Conservation (phyloP, 30 jellyfish, hydroid and myxozoan genomes). For the Mastigias papua region DNA sequence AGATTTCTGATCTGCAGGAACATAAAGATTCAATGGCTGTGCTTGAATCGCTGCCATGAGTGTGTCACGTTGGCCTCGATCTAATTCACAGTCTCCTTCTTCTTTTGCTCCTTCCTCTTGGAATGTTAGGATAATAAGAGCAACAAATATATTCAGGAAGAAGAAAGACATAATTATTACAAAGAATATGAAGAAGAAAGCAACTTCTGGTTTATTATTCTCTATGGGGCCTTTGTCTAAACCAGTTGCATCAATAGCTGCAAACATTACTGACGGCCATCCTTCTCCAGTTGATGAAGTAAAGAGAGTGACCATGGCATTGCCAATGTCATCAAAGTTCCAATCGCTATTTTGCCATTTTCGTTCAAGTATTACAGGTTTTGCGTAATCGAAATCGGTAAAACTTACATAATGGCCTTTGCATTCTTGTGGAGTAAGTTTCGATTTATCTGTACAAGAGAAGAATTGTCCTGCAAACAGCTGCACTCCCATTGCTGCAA, state of each 20-base stretch:
- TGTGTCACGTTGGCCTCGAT: constrained; percentile 85
- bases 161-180: constrained; percentile 86
- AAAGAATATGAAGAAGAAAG: constrained; percentile 71
- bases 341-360: constrained; percentile 68
- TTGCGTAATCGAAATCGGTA: constrained; percentile 49
- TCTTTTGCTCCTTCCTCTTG: constrained; percentile 87
- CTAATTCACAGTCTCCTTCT: constrained; percentile 80
- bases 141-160: constrained; percentile 86
- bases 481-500: constrained; percentile 89
- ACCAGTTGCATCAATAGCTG: constrained; percentile 78
- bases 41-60: constrained; percentile 75
- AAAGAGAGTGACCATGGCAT: constrained; percentile 78
- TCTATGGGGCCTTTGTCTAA: constrained; percentile 69
- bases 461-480: constrained; percentile 72
- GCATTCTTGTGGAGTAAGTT: constrained; percentile 79
- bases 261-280: constrained; percentile 87
- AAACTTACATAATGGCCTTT: constrained; percentile 60
- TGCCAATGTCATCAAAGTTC: constrained; percentile 71
- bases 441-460: constrained; percentile 80
- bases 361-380: constrained; percentile 58
- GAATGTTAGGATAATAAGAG: constrained; percentile 81
- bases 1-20: constrained; percentile 86
- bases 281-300: constrained; percentile 95
- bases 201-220: constrained; percentile 69
- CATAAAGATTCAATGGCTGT: constrained; percentile 80